Evolutionary conservation across 2,113 vertebrate species (phyloP).

Genomic region (Ptilorrhoa leucosticta): DNA sequence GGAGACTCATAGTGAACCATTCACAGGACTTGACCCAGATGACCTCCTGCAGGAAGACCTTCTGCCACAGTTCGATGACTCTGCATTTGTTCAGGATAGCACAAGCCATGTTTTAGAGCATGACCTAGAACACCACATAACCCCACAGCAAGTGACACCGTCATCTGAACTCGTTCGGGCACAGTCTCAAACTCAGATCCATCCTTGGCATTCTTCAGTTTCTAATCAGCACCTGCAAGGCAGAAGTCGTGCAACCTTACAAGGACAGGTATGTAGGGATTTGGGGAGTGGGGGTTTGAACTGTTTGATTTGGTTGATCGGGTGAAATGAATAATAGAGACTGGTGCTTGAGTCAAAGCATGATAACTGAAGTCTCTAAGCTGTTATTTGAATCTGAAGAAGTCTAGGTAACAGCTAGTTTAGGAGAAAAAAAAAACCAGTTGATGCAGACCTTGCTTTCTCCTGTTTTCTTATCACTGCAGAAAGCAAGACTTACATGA

Average conservation of each 20-base stretch:
- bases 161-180: slow-evolving; percentile 57
- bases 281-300: neutral
- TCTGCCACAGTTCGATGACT: slow-evolving; percentile 87
- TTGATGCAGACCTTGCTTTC: neutral
- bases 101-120: slow-evolving; percentile 75
- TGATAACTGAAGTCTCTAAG: neutral
- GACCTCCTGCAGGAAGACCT: slow-evolving; percentile 90
- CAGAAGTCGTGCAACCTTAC: slow-evolving; percentile 48
- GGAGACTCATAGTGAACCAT: slow-evolving; percentile 79
- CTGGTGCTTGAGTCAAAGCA: neutral
- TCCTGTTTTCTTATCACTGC: neutral
- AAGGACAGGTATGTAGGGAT: slow-evolving; percentile 73
- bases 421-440: neutral
- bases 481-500: neutral
- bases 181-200: slow-evolving; percentile 60
- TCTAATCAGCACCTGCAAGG: slow-evolving; percentile 68
- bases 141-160: slow-evolving; percentile 51
- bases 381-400: neutral
- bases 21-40: slow-evolving; percentile 85
- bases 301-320: neutral
- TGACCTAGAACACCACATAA: slow-evolving; percentile 71
- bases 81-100: slow-evolving; percentile 83
- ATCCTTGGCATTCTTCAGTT: slow-evolving; percentile 71
- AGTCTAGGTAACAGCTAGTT: neutral
- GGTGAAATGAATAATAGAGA: neutral